Conservation (phyloP, 1,140 invertebrate genomes). For the Xylocopa sonorina region DNA sequence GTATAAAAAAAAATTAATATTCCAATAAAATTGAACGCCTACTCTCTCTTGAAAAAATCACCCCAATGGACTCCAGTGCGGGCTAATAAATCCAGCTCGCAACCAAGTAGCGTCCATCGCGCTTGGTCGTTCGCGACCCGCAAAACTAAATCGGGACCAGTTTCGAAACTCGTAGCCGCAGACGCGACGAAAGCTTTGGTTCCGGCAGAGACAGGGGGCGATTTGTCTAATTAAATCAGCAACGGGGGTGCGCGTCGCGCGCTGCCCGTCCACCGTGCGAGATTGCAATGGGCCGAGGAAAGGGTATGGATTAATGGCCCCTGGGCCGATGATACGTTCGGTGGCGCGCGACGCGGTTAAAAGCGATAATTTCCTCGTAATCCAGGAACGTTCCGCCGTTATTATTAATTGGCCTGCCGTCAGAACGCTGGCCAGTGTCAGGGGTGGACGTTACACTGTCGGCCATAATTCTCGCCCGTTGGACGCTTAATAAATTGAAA, state of each 20-base stretch:
- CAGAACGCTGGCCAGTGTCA: slow-evolving; percentile 51
- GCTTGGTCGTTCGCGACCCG: background rate
- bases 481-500: too few relatives aligned
- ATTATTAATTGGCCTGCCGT: slow-evolving; percentile 74
- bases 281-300: slow-evolving; percentile 60
- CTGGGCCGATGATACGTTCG: slow-evolving; percentile 60
- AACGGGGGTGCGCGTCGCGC: slow-evolving; percentile 9
- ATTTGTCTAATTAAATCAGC: slow-evolving; percentile 66
- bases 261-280: slow-evolving; percentile 49
- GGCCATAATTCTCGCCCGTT: too few relatives aligned
- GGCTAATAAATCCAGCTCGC: too few relatives aligned
- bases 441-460: too few relatives aligned
- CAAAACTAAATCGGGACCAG: background rate
- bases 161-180: slow-evolving; percentile 4
- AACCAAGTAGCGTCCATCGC: too few relatives aligned
- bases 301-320: slow-evolving; percentile 60
- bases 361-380: slow-evolving; percentile 75
- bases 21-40: too few relatives aligned
- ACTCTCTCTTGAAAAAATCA: too few relatives aligned
- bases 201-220: slow-evolving; percentile 46
- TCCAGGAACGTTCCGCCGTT: slow-evolving; percentile 71
- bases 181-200: slow-evolving; percentile 27
- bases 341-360: slow-evolving; percentile 58
- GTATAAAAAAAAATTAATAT: too few relatives aligned
- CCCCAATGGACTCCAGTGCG: too few relatives aligned